Conservation (phyloP, 2,888 invertebrate genomes). For the Pristionchus maxplancki region DNA sequence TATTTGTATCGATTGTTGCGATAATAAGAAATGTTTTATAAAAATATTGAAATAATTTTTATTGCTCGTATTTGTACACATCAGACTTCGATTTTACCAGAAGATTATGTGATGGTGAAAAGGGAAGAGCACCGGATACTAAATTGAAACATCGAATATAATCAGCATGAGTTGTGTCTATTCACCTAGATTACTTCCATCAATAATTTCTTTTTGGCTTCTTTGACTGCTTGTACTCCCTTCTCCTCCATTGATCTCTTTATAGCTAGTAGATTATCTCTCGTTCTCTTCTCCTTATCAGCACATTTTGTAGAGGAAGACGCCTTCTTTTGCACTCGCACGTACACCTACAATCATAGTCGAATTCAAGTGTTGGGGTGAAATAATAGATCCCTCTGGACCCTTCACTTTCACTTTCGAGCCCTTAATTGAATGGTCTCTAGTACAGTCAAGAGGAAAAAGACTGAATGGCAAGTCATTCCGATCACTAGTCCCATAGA, state of each 20-base stretch:
- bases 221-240: slow-evolving; percentile 20
- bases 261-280: neutral
- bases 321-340: slow-evolving; percentile 22
- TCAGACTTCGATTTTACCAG: neutral
- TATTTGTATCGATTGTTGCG: slow-evolving; percentile 32
- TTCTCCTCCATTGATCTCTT: slow-evolving; percentile 48
- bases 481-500: neutral
- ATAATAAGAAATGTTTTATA: slow-evolving; percentile 36
- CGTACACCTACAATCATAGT: slow-evolving; percentile 43
- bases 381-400: too few species aligned
- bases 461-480: neutral
- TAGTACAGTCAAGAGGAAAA: neutral
- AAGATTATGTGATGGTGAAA: neutral
- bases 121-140: neutral
- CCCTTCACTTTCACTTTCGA: neutral
- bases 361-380: too few species aligned
- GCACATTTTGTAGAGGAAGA: neutral
- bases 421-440: neutral
- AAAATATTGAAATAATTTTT: neutral
- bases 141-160: neutral
- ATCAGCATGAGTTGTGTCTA: neutral
- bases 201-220: slow-evolving; percentile 21
- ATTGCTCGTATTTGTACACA: slow-evolving; percentile 1
- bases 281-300: slow-evolving; percentile 36
- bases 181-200: slow-evolving; percentile 1